Evolutionary conservation across 2,113 vertebrate genomes (phyloP), one percentile per base, ranked within the genome.

Genomic region (Corythornis cristatus): DNA sequence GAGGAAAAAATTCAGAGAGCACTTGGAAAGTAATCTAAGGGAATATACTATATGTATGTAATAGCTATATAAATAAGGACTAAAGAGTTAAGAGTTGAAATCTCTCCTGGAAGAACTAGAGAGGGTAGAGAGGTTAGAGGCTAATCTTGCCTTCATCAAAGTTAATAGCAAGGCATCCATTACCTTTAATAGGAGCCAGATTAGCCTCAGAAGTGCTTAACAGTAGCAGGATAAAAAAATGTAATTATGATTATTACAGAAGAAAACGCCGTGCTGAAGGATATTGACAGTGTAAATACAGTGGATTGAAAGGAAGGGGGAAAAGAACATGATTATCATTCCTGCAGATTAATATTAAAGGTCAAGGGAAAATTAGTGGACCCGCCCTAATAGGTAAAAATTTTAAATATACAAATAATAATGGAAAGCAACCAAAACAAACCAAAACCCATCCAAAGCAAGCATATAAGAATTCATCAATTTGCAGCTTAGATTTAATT

Each of bases 391-490:
- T 20, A 65, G 25, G 15, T 31, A 50, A 82, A 75, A 64, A 28
- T 80, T 58, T 45, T 43, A n/a, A 73, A 60, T 54, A 42, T 18
- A 28, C 1, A 79, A 33, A 64, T 28, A 80, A 46, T 45, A 40
- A 35, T 46, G 19, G 17, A 4, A 72, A 37, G 12, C 33, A 35
- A 6, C 3, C 6, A 6, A 25, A 16, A 4, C 13, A 45, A 7
- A 43, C 1, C 58, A 17, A 33, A 4, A 5, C 0, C 1, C 5
- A 20, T 6, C 6, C 11, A 45, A 50, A 23, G 8, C 5, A 72
- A 58, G 11, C 19, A 17, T 11, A 76, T 5, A 56, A 42, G 37
- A 50, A 66, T 37, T 45, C 15, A 20, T 8, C 67, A 31, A 37
- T 29, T 18, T 84, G 28, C 37, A 37, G 4, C 12, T 77, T 67